A percentile compares a stretch with the other conserved stretches of the same genome.
phyloP scores from a whole-genome alignment of 2,113 vertebrate species.

The Rhea pennata region DNA sequence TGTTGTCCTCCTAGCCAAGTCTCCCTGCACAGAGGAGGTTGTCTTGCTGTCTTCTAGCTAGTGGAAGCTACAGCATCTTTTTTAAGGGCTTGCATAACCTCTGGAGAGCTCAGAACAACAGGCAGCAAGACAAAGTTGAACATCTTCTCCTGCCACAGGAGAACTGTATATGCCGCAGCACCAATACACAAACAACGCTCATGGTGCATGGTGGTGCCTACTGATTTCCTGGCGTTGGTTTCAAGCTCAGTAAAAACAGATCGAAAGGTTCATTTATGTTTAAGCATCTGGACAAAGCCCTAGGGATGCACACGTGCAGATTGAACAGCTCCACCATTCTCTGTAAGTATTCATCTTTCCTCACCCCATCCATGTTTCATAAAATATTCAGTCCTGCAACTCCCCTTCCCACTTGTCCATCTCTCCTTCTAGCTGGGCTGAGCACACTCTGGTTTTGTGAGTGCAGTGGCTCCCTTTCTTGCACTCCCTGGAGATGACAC shows the following conservation, averaged over 20 bases:
- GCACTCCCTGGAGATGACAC: not conserved
- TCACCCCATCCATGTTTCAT: not conserved
- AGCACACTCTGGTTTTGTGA: not conserved
- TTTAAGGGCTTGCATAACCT: not conserved
- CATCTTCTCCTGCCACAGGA: not conserved
- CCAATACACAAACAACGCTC: rapidly evolving
- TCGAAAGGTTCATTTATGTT: not conserved
- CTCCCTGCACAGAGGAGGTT: not conserved
- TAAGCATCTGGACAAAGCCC: slow-evolving; percentile 1
- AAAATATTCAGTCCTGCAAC: not conserved
- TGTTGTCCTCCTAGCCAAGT: not conserved
- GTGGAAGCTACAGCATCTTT: not conserved
- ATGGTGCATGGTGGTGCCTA: rapidly evolving
- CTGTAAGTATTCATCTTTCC: slow-evolving; percentile 10
- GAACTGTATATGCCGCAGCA: not conserved
- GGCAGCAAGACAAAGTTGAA: not conserved
- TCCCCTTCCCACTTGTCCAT: not conserved
- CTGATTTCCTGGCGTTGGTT: not conserved
- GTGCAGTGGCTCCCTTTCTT: not conserved
- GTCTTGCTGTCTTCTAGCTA: not conserved
- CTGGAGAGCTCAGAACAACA: not conserved
- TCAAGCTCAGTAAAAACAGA: not conserved
- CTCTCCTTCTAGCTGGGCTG: not conserved
- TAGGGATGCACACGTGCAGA: not conserved
- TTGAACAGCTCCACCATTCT: not conserved